Conservation (phyloP, 2,113 vertebrate genomes). For the Nyctibius bracteatus region DNA sequence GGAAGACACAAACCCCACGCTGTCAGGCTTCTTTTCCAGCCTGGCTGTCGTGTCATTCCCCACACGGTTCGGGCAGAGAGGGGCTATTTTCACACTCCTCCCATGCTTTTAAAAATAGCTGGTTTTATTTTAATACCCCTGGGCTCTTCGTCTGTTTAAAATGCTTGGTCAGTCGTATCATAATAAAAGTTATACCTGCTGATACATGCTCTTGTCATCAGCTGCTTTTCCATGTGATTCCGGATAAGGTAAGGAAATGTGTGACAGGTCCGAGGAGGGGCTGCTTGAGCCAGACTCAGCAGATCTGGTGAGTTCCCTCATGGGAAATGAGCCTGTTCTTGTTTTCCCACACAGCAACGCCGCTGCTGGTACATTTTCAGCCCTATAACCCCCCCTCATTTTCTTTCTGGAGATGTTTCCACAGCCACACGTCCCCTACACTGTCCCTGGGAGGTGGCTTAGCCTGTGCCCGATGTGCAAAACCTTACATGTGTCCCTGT, state of each 20-base stretch:
- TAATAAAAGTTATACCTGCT: background rate
- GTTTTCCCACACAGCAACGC: background rate
- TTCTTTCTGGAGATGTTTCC: background rate
- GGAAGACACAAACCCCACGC: fast-evolving
- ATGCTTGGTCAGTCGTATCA: background rate
- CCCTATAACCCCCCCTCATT: fast-evolving
- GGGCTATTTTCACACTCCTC: slow-evolving; percentile 15
- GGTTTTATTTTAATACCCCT: background rate
- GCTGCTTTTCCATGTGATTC: background rate
- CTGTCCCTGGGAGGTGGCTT: background rate
- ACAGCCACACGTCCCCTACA: fast-evolving
- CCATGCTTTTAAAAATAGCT: background rate
- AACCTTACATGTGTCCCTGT: fast-evolving
- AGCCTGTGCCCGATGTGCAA: background rate
- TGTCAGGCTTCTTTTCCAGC: background rate
- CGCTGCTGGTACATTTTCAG: background rate
- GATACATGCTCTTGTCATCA: background rate
- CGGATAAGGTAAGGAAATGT: fast-evolving
- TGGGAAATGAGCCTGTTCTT: background rate
- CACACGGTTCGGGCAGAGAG: background rate
- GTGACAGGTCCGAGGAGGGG: background rate
- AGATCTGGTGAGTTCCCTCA: background rate
- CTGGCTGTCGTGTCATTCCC: background rate
- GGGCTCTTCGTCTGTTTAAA: background rate
- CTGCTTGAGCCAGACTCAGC: fast-evolving